A percentile compares a stretch with the other conserved stretches of the same genome.
Evolutionary conservation across 2,113 vertebrate species (phyloP).

Genomic region (Colinus virginianus): DNA sequence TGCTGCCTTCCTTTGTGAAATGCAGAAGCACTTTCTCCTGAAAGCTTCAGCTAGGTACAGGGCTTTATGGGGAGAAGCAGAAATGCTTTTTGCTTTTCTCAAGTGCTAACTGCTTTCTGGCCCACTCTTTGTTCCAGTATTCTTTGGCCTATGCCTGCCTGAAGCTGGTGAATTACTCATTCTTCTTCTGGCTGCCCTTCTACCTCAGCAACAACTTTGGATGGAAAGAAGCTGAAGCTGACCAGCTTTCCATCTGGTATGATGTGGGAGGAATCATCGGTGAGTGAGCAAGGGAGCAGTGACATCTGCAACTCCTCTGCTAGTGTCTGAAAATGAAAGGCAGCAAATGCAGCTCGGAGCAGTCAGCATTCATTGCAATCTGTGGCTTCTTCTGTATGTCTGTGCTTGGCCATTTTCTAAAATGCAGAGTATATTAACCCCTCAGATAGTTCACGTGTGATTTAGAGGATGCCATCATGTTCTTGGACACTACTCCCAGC

Average conservation of each 20-base stretch:
- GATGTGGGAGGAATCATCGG: constrained; percentile 96
- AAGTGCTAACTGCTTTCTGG: not conserved
- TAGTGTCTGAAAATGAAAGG: not conserved
- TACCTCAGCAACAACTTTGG: constrained; percentile 93
- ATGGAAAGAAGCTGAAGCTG: constrained; percentile 94
- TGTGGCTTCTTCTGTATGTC: not conserved
- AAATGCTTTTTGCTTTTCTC: not conserved
- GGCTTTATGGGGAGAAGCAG: not conserved
- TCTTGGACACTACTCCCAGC: not conserved
- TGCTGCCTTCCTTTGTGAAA: not conserved
- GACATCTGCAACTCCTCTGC: not conserved
- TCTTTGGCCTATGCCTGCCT: constrained; percentile 94
- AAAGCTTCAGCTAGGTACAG: constrained; percentile 11
- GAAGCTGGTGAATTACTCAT: constrained; percentile 98
- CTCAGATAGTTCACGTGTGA: not conserved
- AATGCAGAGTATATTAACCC: not conserved
- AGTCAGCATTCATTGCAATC: not conserved
- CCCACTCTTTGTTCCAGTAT: constrained; percentile 80
- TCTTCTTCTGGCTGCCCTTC: constrained; percentile 99
- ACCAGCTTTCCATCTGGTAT: constrained; percentile 95
- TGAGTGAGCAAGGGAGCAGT: constrained; percentile 55
- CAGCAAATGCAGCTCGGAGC: not conserved
- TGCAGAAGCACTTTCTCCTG: not conserved
- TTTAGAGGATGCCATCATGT: not conserved
- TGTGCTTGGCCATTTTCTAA: not conserved